Conservation (phyloP, 2,113 vertebrate species). For the Osmerus eperlanus region DNA sequence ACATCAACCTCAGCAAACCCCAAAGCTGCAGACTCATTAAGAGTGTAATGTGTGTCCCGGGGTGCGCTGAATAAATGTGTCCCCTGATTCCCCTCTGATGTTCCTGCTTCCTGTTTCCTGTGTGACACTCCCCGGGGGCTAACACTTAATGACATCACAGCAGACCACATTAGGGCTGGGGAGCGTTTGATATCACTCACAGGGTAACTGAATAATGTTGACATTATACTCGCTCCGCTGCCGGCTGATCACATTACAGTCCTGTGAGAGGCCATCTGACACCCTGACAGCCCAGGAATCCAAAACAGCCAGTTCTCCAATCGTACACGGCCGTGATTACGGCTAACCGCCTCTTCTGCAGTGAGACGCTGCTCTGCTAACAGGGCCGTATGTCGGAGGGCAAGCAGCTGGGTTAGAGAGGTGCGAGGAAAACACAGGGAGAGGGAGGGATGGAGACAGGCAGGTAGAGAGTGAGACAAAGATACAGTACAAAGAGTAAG, state of each 20-base stretch:
- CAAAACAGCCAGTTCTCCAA: conserved; percentile 48
- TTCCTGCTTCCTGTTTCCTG: conserved; percentile 31
- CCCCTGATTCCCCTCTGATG: conserved; percentile 8
- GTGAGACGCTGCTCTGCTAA: too few relatives aligned
- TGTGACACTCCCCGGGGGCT: conserved; percentile 37
- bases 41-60: conserved; percentile 30
- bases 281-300: conserved; percentile 24
- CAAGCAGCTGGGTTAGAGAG: too few relatives aligned
- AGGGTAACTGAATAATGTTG: conserved; percentile 44
- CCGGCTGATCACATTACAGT: conserved; percentile 39
- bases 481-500: not conserved
- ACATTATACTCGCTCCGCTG: conserved; percentile 37
- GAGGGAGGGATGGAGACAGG: not conserved
- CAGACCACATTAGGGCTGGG: conserved; percentile 35
- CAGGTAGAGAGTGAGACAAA: not conserved
- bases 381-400: too few relatives aligned
- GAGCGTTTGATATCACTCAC: conserved; percentile 38
- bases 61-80: conserved; percentile 52
- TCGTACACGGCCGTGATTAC: conserved; percentile 3
- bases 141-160: conserved; percentile 55
- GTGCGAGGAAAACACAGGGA: not conserved
- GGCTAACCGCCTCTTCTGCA: too few relatives aligned
- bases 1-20: conserved; percentile 34
- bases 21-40: conserved; percentile 43
- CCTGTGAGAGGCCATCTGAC: conserved; percentile 45